Conservation (phyloP, 1,140 invertebrate genomes). For the Eufriesea mexicana region DNA sequence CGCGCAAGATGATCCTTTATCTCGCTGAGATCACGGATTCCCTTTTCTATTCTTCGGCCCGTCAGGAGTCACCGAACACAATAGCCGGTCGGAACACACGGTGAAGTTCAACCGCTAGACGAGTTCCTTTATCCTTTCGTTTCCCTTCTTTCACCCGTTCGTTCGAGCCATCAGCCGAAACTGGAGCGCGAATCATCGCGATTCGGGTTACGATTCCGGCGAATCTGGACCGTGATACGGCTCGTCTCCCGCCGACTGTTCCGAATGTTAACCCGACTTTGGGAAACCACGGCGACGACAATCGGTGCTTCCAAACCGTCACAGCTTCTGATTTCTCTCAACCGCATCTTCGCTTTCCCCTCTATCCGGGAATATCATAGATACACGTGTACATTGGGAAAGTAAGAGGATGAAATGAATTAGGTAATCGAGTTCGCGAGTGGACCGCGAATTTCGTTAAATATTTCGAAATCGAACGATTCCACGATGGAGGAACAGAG, state of each 20-base stretch:
- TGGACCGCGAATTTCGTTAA: neutral
- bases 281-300: neutral
- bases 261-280: neutral
- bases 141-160: neutral
- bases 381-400: too few species aligned
- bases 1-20: constrained; percentile 56
- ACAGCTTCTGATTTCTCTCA: constrained; percentile 41
- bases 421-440: neutral
- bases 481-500: too few species aligned
- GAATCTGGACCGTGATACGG: constrained; percentile 3
- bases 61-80: constrained; percentile 43
- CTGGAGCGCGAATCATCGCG: constrained; percentile 5
- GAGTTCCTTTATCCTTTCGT: constrained; percentile 49
- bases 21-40: constrained; percentile 45
- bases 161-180: neutral
- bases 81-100: constrained; percentile 28
- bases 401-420: too few species aligned
- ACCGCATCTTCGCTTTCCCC: neutral
- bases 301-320: neutral
- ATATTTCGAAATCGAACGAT: neutral
- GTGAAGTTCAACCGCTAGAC: constrained; percentile 33
- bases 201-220: neutral
- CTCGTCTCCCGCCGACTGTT: neutral
- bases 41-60: constrained; percentile 50
- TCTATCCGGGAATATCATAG: neutral